These are phyloP conservation scores for Hydractinia echinata DNA, from an alignment of 30 jellyfish, hydroid and myxozoan genomes.

Conservation along the genomic window DNA sequence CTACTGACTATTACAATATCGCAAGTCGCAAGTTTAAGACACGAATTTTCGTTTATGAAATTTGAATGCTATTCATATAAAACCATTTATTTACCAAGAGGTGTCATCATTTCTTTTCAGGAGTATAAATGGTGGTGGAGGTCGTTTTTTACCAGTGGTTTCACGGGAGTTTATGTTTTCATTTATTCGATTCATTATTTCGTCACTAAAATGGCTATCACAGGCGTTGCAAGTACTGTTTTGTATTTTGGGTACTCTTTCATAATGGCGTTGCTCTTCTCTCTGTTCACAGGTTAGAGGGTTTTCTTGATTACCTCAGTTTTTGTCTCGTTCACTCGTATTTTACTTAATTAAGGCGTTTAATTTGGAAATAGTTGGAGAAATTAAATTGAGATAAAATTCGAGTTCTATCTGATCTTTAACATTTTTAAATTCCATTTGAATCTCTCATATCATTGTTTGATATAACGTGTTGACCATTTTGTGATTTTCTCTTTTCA, in stretches of 20 bases:
- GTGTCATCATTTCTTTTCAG: conserved; percentile 19
- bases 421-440: not conserved
- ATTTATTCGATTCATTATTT: conserved; percentile 74
- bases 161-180: conserved; percentile 88
- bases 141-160: conserved; percentile 83
- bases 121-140: conserved; percentile 99
- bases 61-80: not conserved
- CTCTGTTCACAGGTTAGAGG: conserved; percentile 72
- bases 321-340: not conserved
- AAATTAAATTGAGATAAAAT: too few species aligned
- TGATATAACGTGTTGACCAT: not conserved
- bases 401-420: too few species aligned
- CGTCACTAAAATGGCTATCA: conserved; percentile 64
- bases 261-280: conserved; percentile 80
- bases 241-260: conserved; percentile 87
- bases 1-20: not conserved
- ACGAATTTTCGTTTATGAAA: not conserved
- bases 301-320: not conserved
- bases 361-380: not conserved
- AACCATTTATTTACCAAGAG: too few species aligned
- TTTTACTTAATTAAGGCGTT: not conserved
- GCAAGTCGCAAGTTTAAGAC: not conserved
- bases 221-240: conserved; percentile 80
- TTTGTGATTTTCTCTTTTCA: conserved; percentile 11
- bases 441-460: not conserved